Conservation (phyloP, 1,140 invertebrate genomes). For the Drosophila santomea region DNA sequence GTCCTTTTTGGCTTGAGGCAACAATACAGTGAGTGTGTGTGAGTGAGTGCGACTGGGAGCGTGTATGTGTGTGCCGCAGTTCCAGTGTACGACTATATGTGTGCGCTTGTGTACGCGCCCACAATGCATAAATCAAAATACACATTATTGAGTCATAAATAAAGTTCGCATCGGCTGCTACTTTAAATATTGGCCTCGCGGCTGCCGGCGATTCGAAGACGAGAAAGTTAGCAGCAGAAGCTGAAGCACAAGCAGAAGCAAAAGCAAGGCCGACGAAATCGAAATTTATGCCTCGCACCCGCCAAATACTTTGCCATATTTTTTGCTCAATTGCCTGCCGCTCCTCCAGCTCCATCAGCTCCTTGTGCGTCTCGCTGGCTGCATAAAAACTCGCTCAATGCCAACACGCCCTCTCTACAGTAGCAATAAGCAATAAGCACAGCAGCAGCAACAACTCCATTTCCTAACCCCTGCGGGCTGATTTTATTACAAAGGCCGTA, state of each 20-base stretch:
- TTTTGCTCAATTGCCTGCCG: slow-evolving; percentile 75
- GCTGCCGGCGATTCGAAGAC: slow-evolving; percentile 16
- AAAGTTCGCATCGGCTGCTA: slow-evolving; percentile 74
- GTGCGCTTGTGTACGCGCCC: slow-evolving; percentile 58
- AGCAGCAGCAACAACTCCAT: slow-evolving; percentile 37
- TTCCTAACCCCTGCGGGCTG: slow-evolving; percentile 62
- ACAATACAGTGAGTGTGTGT: slow-evolving; percentile 40
- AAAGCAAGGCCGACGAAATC: slow-evolving; percentile 41
- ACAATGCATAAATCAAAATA: slow-evolving; percentile 83
- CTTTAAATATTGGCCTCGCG: slow-evolving; percentile 76
- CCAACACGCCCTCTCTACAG: slow-evolving; percentile 72
- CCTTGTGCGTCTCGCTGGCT: slow-evolving; percentile 70
- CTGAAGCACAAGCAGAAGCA: neutral
- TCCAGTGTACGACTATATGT: slow-evolving; percentile 18
- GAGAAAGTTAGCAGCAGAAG: slow-evolving; percentile 6
- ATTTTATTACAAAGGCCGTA: slow-evolving; percentile 79
- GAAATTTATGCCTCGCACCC: slow-evolving; percentile 67
- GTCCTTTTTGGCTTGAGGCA: slow-evolving; percentile 56
- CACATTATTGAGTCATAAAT: slow-evolving; percentile 83
- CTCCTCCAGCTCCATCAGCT: slow-evolving; percentile 26
- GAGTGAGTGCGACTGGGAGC: slow-evolving; percentile 29
- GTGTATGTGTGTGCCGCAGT: slow-evolving; percentile 18
- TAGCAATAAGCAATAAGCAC: slow-evolving; percentile 19
- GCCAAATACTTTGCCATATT: slow-evolving; percentile 76
- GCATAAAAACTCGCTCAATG: slow-evolving; percentile 81